These are phyloP conservation scores for Echeneis naucrates DNA, from an alignment of 2,797 vertebrate genomes.

Conservation along the genomic window DNA sequence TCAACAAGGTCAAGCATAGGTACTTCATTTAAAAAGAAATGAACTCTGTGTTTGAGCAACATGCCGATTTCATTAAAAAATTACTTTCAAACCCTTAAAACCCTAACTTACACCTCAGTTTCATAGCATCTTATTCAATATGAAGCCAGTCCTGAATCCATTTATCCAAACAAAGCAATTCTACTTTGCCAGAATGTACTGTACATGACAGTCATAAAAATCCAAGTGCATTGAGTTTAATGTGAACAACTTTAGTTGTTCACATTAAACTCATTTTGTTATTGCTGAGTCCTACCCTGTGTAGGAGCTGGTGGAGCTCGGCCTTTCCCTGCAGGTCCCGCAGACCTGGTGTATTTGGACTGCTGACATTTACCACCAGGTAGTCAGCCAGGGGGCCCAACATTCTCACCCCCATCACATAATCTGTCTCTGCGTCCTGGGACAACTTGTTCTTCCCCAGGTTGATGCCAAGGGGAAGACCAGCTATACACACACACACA, in stretches of 20 bases:
- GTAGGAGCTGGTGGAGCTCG: conserved; percentile 87
- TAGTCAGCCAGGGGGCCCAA: conserved; percentile 95
- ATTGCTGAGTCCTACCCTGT: conserved; percentile 78
- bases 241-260: background rate
- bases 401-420: conserved; percentile 85
- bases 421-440: conserved; percentile 88
- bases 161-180: no score
- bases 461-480: conserved; percentile 94
- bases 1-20: background rate
- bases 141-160: background rate
- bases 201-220: no score
- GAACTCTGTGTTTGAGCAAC: background rate
- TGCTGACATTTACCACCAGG: conserved; percentile 96
- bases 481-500: conserved; percentile 81
- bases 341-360: conserved; percentile 93
- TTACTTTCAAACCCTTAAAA: background rate
- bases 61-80: background rate
- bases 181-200: no score
- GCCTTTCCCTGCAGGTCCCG: conserved; percentile 90
- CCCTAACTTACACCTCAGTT: no score
- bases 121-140: background rate
- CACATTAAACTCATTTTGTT: background rate
- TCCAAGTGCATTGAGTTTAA: background rate
- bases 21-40: background rate
- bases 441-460: conserved; percentile 97